A percentile compares a stretch with the other conserved stretches of the same genome.
Conservation (phyloP, 2,888 invertebrate species). For the Cataglyphis cursor region DNA sequence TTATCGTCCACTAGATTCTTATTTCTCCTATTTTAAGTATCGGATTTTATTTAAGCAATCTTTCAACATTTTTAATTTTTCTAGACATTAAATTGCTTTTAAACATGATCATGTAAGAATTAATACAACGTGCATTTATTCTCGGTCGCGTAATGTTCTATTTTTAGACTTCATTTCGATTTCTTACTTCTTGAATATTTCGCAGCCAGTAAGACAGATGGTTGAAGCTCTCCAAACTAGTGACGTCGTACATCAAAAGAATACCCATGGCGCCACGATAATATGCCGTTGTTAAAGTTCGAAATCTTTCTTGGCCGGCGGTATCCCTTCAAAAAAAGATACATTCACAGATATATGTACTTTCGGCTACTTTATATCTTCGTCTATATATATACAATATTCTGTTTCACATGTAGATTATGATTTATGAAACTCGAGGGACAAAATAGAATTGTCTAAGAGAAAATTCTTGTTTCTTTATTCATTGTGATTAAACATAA, state of each 20-base stretch:
- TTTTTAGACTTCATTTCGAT: conserved; percentile 25
- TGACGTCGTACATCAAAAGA: conserved; percentile 96
- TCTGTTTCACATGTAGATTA: neutral
- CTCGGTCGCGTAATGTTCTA: neutral
- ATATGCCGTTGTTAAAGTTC: conserved; percentile 95
- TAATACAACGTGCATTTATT: neutral
- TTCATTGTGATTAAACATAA: neutral
- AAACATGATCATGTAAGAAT: conserved; percentile 4
- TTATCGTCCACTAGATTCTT: neutral
- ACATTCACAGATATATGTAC: conserved; percentile 29
- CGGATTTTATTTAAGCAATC: neutral
- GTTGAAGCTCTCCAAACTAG: conserved; percentile 96
- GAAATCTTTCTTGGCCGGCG: conserved; percentile 92
- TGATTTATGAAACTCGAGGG: neutral
- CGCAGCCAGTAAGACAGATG: conserved; percentile 96
- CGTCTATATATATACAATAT: neutral
- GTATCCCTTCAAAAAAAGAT: conserved; percentile 91
- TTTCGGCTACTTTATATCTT: conserved; percentile 9
- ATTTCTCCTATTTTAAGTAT: neutral
- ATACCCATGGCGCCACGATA: conserved; percentile 97
- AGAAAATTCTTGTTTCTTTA: neutral
- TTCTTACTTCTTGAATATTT: conserved; percentile 94
- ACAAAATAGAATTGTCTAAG: neutral
- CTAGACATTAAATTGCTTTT: neutral
- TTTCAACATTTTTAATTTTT: neutral